Percentiles rank a stretch among this genome's conserved stretches.
These are phyloP conservation scores for Phylloscopus collybita DNA, from an alignment of 2,797 vertebrate species.

Conservation along the genomic window DNA sequence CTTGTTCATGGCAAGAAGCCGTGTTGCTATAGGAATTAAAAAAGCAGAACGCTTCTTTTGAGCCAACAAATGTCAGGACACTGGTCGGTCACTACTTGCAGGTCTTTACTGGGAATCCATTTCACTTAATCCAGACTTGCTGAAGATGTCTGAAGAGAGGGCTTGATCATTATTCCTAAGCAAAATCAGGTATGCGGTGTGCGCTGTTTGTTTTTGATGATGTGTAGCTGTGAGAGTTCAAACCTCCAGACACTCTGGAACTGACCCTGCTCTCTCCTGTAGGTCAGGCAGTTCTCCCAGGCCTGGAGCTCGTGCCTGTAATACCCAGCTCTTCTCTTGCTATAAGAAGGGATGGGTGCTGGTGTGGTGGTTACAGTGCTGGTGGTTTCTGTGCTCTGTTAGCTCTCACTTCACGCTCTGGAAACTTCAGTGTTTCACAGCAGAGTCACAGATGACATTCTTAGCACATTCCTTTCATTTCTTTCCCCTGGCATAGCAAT, in stretches of 20 bases:
- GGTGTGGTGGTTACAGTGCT: neutral
- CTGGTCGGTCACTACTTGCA: neutral
- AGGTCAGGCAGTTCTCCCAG: neutral
- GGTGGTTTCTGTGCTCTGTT: neutral
- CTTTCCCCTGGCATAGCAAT: neutral
- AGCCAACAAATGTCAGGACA: neutral
- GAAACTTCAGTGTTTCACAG: neutral
- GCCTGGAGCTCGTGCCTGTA: neutral
- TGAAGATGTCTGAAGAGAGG: neutral
- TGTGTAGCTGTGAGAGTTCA: neutral
- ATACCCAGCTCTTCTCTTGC: neutral
- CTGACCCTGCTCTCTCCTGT: neutral
- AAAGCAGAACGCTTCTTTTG: neutral
- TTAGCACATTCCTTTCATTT: slow-evolving; percentile 20
- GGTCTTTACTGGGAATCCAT: neutral
- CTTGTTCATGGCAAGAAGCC: neutral
- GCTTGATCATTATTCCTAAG: neutral
- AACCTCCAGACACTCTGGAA: neutral
- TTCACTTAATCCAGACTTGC: neutral
- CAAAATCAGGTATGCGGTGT: neutral
- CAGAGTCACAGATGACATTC: neutral
- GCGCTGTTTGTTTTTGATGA: neutral
- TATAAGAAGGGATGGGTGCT: neutral
- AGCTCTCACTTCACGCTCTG: neutral
- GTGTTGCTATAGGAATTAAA: neutral